These are phyloP conservation scores for Thymelicus acteon DNA, from an alignment of 2,888 invertebrate species.

Conservation along the genomic window DNA sequence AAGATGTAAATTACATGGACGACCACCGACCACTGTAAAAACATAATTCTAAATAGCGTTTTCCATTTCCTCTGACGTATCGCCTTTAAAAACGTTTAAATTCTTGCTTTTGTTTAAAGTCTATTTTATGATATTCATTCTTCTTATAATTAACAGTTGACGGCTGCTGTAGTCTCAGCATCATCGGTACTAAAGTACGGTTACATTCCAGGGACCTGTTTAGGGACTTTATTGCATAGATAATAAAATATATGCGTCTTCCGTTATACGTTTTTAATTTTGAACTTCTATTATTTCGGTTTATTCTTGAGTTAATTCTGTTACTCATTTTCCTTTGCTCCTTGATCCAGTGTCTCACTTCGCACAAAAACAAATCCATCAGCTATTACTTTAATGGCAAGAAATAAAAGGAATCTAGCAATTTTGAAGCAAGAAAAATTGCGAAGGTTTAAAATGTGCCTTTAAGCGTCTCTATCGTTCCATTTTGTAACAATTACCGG, in stretches of 20 bases:
- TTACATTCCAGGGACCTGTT: too few relatives aligned
- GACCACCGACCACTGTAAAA: slow-evolving; percentile 24
- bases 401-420: neutral
- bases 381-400: slow-evolving; percentile 8
- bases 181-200: too few relatives aligned
- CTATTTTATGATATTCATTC: too few relatives aligned
- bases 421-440: slow-evolving; percentile 22
- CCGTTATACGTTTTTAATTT: too few relatives aligned
- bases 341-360: neutral
- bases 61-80: slow-evolving; percentile 26
- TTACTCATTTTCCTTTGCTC: too few relatives aligned
- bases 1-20: slow-evolving; percentile 35
- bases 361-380: neutral
- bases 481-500: slow-evolving; percentile 43
- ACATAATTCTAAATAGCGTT: slow-evolving; percentile 17
- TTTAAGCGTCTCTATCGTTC: slow-evolving; percentile 35
- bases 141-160: too few relatives aligned
- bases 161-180: too few relatives aligned
- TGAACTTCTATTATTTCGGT: too few relatives aligned
- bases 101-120: neutral
- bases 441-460: slow-evolving; percentile 27
- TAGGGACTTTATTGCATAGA: too few relatives aligned
- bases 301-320: too few relatives aligned
- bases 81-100: neutral
- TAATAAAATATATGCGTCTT: too few relatives aligned